phyloP scores from a whole-genome alignment of 2,797 vertebrate species.

The Podarcis siculus region DNA sequence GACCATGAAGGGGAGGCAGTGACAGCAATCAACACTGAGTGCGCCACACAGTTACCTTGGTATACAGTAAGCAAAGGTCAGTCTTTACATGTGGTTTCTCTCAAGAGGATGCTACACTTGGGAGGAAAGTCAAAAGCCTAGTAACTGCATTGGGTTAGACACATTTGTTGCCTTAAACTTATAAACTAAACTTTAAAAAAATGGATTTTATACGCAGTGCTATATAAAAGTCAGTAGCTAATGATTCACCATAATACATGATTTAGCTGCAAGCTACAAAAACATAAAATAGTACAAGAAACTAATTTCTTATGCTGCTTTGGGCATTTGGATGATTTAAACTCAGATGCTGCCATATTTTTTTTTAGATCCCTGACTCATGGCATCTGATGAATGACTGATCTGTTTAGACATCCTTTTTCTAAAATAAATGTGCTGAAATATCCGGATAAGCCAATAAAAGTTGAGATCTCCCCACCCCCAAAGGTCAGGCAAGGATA shows the following conservation, averaged over 20 bases:
- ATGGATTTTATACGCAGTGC: slow-evolving; percentile 46
- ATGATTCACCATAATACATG: slow-evolving; percentile 63
- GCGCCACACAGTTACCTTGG: slow-evolving; percentile 15
- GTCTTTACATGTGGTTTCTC: neutral
- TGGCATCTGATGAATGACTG: slow-evolving; percentile 61
- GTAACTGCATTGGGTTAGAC: slow-evolving; percentile 34
- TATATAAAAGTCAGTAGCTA: slow-evolving; percentile 63
- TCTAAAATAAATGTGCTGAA: slow-evolving; percentile 61
- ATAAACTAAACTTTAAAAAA: slow-evolving; percentile 41
- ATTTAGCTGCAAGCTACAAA: slow-evolving; percentile 66
- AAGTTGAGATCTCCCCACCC: slow-evolving; percentile 48
- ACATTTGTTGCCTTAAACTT: slow-evolving; percentile 50
- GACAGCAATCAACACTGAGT: slow-evolving; percentile 42
- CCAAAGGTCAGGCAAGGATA: slow-evolving; percentile 52
- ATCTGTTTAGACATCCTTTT: slow-evolving; percentile 62
- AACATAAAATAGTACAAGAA: slow-evolving; percentile 66
- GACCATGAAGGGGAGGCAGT: slow-evolving; percentile 55
- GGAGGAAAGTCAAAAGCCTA: slow-evolving; percentile 34
- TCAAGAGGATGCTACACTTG: slow-evolving; percentile 22
- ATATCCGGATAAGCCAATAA: slow-evolving; percentile 53
- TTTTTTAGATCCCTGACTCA: slow-evolving; percentile 46
- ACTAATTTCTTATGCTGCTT: slow-evolving; percentile 64
- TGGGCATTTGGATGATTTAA: slow-evolving; percentile 57
- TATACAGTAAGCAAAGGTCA: slow-evolving; percentile 44
- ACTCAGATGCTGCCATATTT: slow-evolving; percentile 51